These are phyloP conservation scores for Leucopsar rothschildi DNA, from an alignment of 2,113 vertebrate species.

Conservation along the genomic window DNA sequence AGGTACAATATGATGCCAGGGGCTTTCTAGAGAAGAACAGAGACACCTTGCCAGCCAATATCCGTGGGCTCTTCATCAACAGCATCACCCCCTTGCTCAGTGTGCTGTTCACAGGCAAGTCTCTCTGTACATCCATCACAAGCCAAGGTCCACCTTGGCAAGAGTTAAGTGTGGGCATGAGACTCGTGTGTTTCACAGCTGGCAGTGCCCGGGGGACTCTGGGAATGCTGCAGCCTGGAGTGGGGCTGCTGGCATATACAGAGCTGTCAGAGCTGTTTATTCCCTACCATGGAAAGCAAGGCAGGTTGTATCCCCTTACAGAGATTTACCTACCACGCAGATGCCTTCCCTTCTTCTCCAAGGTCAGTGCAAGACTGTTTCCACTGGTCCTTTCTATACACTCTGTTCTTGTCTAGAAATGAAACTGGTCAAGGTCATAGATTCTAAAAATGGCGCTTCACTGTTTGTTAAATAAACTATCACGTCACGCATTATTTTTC, in stretches of 20 bases:
- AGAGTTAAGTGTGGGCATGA: background rate
- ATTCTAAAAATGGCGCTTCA: background rate
- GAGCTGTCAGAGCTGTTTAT: background rate
- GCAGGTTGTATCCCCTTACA: background rate
- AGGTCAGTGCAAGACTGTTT: background rate
- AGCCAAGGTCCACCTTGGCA: background rate
- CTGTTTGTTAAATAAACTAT: background rate
- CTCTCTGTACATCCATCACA: background rate
- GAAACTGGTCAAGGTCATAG: background rate
- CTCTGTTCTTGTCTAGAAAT: background rate
- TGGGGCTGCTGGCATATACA: background rate
- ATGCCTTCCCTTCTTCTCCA: background rate
- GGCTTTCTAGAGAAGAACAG: conserved; percentile 81
- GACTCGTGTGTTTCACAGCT: background rate
- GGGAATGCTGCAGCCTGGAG: background rate
- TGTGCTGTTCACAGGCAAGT: conserved; percentile 73
- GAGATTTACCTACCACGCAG: background rate
- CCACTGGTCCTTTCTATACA: background rate
- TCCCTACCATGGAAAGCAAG: background rate
- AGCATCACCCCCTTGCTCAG: conserved; percentile 75
- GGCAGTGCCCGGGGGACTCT: background rate
- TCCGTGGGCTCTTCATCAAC: conserved; percentile 73
- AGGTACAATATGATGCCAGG: conserved; percentile 73
- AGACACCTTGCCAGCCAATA: conserved; percentile 72
- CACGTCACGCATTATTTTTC: background rate